Conservation (phyloP, 2,797 vertebrate species). For the Scomberomorus guttatus region DNA sequence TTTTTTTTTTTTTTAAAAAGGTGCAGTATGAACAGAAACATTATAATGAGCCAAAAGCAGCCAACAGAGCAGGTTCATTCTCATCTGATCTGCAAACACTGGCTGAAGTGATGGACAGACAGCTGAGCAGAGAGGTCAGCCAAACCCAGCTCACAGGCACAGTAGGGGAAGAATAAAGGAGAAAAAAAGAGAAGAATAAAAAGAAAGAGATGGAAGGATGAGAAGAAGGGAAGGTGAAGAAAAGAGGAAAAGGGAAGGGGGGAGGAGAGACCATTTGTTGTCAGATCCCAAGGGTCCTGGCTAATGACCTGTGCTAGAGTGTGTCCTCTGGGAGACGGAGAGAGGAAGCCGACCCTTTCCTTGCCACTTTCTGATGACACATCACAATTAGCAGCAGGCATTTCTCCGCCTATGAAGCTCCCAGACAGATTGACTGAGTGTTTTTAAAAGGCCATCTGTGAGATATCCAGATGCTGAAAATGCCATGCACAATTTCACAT, state of each 20-base stretch:
- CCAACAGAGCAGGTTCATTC: slow-evolving; percentile 19
- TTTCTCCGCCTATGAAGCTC: slow-evolving; percentile 52
- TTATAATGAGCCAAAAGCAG: slow-evolving; percentile 12
- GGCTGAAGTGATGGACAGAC: slow-evolving; percentile 28
- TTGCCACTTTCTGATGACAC: slow-evolving; percentile 73
- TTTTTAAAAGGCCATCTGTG: slow-evolving; percentile 55
- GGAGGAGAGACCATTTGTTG: slow-evolving; percentile 49
- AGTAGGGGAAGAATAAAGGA: neutral
- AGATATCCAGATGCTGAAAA: slow-evolving; percentile 45
- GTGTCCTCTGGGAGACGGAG: slow-evolving; percentile 62
- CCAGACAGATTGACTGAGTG: slow-evolving; percentile 49
- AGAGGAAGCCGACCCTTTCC: slow-evolving; percentile 52
- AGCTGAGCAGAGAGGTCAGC: slow-evolving; percentile 37
- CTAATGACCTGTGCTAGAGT: slow-evolving; percentile 67
- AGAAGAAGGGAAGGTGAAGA: slow-evolving; percentile 33
- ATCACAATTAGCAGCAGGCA: slow-evolving; percentile 69
- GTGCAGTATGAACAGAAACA: slow-evolving; percentile 6
- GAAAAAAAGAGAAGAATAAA: neutral
- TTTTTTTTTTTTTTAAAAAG: neutral
- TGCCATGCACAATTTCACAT: slow-evolving; percentile 12
- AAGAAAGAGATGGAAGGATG: slow-evolving; percentile 6
- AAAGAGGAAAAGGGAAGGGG: neutral
- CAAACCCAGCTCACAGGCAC: slow-evolving; percentile 21
- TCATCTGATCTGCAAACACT: slow-evolving; percentile 36
- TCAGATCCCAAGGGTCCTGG: slow-evolving; percentile 55